Percentiles rank a stretch among this genome's conserved stretches.
Evolutionary conservation across 2,113 vertebrate genomes (phyloP).

Genomic region (Argyrosomus japonicus): DNA sequence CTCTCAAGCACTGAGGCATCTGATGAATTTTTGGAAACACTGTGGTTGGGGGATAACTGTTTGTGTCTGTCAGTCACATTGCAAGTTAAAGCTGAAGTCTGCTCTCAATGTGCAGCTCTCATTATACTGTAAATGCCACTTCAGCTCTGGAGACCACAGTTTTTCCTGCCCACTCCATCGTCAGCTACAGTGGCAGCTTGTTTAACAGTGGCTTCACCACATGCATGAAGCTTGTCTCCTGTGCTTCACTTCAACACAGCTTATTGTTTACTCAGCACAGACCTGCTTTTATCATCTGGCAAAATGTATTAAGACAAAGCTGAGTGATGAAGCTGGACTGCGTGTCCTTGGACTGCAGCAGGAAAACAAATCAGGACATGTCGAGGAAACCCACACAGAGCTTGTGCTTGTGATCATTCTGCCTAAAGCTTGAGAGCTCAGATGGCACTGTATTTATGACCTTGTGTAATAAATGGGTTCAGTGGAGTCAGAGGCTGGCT

Average conservation of each 20-base stretch:
- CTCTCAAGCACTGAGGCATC: too few species aligned
- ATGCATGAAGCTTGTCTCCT: not conserved
- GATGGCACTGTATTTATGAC: not conserved
- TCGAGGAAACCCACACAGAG: not conserved
- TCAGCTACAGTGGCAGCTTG: not conserved
- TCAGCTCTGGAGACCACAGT: not conserved
- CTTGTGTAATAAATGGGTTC: not conserved
- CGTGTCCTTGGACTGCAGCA: not conserved
- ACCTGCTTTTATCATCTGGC: not conserved
- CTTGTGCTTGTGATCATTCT: conserved; percentile 11
- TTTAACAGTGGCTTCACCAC: not conserved
- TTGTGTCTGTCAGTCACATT: too few species aligned
- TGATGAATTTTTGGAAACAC: too few species aligned
- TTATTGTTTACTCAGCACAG: not conserved
- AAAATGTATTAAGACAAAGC: not conserved
- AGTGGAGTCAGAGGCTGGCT: not conserved
- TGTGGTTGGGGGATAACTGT: too few species aligned
- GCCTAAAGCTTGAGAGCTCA: not conserved
- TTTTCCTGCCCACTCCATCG: conserved; percentile 4
- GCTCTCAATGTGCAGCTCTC: too few species aligned
- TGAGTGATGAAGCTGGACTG: too few species aligned
- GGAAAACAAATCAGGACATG: not conserved
- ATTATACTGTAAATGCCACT: not conserved
- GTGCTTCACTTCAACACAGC: not conserved
- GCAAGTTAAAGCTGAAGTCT: too few species aligned